A percentile compares a stretch with the other conserved stretches of the same genome.
Evolutionary conservation across 1,140 invertebrate genomes (phyloP).

Genomic region (Caerostris darwini): DNA sequence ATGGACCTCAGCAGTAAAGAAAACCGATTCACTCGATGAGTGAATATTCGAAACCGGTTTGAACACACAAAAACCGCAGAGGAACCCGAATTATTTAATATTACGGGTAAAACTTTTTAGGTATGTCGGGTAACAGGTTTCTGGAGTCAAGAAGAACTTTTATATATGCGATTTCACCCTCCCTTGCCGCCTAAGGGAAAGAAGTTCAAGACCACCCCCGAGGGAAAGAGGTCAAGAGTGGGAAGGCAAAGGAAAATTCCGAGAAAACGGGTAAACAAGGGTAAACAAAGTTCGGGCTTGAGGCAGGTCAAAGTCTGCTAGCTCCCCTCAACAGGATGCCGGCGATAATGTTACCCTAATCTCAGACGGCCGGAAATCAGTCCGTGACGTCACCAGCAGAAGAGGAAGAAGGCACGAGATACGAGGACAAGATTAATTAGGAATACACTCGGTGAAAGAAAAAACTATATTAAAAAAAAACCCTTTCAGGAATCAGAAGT

Average conservation of each 20-base stretch:
- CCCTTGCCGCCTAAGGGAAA: background rate
- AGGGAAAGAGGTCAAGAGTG: slow-evolving; percentile 17
- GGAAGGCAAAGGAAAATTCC: slow-evolving; percentile 29
- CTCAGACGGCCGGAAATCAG: slow-evolving; percentile 41
- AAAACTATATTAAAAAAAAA: background rate
- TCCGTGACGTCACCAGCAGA: slow-evolving; percentile 43
- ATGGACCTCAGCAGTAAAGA: background rate
- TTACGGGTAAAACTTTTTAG: background rate
- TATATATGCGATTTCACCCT: too few relatives aligned
- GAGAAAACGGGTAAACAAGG: slow-evolving; percentile 63
- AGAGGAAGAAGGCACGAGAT: background rate
- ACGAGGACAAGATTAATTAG: slow-evolving; percentile 39
- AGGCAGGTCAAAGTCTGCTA: background rate
- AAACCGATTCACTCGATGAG: background rate
- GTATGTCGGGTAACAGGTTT: slow-evolving; percentile 27
- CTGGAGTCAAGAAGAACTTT: background rate
- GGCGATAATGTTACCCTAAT: slow-evolving; percentile 58
- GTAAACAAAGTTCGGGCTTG: slow-evolving; percentile 51
- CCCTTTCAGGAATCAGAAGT: background rate
- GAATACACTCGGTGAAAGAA: background rate
- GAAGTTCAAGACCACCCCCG: background rate
- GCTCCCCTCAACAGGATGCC: slow-evolving; percentile 52
- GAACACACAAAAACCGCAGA: background rate
- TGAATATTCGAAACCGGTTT: background rate
- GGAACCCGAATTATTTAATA: background rate